These are phyloP conservation scores for Syrrhaptes paradoxus DNA, from an alignment of 2,113 vertebrate genomes.

Conservation along the genomic window DNA sequence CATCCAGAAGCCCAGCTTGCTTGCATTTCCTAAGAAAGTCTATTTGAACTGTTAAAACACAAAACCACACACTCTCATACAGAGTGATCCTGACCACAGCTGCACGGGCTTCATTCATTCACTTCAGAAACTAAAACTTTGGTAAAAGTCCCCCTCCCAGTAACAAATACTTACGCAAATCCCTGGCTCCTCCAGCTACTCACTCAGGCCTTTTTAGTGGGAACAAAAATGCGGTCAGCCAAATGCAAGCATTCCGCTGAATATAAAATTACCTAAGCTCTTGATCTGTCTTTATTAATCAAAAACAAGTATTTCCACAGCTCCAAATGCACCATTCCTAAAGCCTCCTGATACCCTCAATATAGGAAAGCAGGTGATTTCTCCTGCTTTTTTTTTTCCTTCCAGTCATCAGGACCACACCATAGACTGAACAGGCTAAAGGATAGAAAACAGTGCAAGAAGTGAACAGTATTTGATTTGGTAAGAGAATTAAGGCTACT, in stretches of 20 bases:
- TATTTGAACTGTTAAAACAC: slow-evolving; percentile 51
- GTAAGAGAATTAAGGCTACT: not conserved
- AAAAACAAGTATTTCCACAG: not conserved
- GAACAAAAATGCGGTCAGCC: not conserved
- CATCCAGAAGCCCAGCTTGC: slow-evolving; percentile 72
- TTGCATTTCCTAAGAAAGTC: slow-evolving; percentile 77
- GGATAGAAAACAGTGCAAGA: not conserved
- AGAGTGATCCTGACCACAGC: not conserved
- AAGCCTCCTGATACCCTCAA: not conserved
- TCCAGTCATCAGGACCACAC: not conserved
- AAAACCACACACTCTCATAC: not conserved
- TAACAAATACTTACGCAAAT: not conserved
- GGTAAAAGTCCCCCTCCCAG: not conserved
- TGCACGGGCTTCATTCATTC: not conserved
- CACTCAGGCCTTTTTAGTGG: not conserved
- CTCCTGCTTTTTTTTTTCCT: not conserved
- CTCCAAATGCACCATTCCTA: not conserved
- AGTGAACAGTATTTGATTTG: not conserved
- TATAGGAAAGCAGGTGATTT: not conserved
- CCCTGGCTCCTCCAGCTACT: not conserved
- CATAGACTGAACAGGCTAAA: not conserved
- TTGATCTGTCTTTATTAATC: not conserved
- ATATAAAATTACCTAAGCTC: not conserved
- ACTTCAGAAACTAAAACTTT: not conserved
- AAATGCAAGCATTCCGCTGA: accelerated